Conservation (phyloP, 2,888 invertebrate genomes). For the Ormyrus thymus region DNA sequence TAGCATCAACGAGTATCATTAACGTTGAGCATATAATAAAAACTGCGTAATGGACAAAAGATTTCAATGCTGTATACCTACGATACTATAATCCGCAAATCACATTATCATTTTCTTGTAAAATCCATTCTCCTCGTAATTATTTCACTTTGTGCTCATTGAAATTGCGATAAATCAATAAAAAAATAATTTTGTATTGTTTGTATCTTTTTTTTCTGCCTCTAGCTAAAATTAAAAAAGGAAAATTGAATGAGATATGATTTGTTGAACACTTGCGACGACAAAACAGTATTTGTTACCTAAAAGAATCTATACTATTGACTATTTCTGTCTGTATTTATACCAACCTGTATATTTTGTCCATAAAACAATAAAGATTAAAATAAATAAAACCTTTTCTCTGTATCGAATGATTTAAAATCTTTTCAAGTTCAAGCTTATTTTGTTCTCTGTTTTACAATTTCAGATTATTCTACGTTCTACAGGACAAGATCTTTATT, state of each 20-base stretch:
- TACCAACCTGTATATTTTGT: conserved; percentile 56
- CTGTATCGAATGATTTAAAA: no score
- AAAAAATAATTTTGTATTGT: conserved; percentile 1
- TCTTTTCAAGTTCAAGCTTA: no score
- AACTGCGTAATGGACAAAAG: conserved; percentile 30
- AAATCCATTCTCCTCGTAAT: not conserved
- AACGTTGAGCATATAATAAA: not conserved
- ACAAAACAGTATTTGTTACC: conserved; percentile 51
- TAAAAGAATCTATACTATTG: conserved; percentile 45
- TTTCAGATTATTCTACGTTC: no score
- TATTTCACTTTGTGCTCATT: conserved; percentile 1
- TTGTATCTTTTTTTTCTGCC: no score
- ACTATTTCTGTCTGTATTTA: conserved; percentile 52
- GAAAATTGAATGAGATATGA: conserved; percentile 14
- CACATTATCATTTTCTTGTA: not conserved
- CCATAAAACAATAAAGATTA: conserved; percentile 53
- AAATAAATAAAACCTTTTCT: conserved; percentile 23
- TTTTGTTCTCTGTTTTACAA: no score
- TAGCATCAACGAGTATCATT: not conserved
- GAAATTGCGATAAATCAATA: not conserved
- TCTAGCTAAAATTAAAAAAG: not conserved
- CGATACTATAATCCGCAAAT: conserved; percentile 2
- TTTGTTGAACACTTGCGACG: conserved; percentile 18
- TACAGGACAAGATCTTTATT: no score
- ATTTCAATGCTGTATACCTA: conserved; percentile 4